phyloP scores from a whole-genome alignment of 2,797 vertebrate species.

The Graptemys geographica region DNA sequence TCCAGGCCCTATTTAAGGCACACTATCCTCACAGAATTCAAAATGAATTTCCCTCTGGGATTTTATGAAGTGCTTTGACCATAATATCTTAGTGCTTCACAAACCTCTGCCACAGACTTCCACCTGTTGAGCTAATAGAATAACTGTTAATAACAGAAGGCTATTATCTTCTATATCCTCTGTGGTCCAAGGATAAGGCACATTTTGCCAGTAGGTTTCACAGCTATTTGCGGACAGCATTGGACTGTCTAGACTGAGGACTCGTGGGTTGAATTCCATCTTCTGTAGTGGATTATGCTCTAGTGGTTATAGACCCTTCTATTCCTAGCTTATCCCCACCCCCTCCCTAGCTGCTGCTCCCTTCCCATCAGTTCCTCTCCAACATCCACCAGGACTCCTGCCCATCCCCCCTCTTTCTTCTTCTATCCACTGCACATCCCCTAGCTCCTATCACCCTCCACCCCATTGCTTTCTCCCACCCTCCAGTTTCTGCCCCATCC shows the following conservation, averaged over 20 bases:
- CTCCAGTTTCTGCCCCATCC: not conserved
- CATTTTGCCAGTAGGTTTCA: not conserved
- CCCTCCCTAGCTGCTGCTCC: not conserved
- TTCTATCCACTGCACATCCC: not conserved
- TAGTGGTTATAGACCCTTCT: not conserved
- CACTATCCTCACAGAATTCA: not conserved
- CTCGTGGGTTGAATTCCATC: not conserved
- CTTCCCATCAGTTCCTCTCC: not conserved
- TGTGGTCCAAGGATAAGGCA: not conserved
- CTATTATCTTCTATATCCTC: not conserved
- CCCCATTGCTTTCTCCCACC: not conserved
- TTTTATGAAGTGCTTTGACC: not conserved
- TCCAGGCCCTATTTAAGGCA: not conserved
- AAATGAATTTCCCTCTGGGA: not conserved
- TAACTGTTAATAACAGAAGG: not conserved
- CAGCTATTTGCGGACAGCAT: not conserved
- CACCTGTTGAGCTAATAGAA: not conserved
- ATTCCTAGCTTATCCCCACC: not conserved
- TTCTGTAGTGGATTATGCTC: not conserved
- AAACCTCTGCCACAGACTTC: not conserved
- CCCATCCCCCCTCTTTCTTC: too few relatives aligned
- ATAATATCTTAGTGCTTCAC: not conserved
- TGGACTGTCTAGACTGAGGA: not conserved
- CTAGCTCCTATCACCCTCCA: not conserved
- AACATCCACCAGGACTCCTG: not conserved